A percentile compares a stretch with the other conserved stretches of the same genome.
phyloP scores from a whole-genome alignment of 2,113 vertebrate species.

The Lepidothrix coronata region DNA sequence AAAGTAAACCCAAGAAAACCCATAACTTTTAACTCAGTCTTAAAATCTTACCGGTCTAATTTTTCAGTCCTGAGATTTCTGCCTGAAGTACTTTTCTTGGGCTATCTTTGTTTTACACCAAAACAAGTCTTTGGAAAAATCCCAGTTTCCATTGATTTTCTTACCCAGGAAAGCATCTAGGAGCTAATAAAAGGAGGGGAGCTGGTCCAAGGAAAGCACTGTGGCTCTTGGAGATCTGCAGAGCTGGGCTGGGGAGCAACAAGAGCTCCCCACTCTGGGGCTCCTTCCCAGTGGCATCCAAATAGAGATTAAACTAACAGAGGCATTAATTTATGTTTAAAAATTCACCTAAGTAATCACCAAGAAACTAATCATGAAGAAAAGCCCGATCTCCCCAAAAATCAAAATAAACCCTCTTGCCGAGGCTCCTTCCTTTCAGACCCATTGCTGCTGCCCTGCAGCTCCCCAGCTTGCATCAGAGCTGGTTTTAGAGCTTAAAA shows the following conservation, averaged over 20 bases:
- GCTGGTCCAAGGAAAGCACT: conserved; percentile 71
- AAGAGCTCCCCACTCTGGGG: background rate
- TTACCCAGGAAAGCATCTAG: conserved; percentile 70
- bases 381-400: background rate
- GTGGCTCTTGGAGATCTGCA: conserved; percentile 43
- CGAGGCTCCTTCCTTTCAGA: background rate
- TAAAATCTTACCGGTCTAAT: conserved; percentile 20
- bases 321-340: background rate
- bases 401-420: background rate
- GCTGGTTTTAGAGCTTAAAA: background rate
- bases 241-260: conserved; percentile 38
- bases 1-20: conserved; percentile 30
- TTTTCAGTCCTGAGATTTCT: conserved; percentile 56
- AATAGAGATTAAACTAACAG: background rate
- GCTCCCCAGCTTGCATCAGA: background rate
- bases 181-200: conserved; percentile 69
- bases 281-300: background rate
- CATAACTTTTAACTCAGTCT: conserved; percentile 33
- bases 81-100: conserved; percentile 60
- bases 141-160: conserved; percentile 70
- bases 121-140: conserved; percentile 69
- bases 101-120: conserved; percentile 67
- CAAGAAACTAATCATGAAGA: background rate
- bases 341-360: background rate
- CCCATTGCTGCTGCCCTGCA: background rate